These are phyloP conservation scores for Siniperca knerii DNA, from an alignment of 2,113 vertebrate species.

Conservation along the genomic window DNA sequence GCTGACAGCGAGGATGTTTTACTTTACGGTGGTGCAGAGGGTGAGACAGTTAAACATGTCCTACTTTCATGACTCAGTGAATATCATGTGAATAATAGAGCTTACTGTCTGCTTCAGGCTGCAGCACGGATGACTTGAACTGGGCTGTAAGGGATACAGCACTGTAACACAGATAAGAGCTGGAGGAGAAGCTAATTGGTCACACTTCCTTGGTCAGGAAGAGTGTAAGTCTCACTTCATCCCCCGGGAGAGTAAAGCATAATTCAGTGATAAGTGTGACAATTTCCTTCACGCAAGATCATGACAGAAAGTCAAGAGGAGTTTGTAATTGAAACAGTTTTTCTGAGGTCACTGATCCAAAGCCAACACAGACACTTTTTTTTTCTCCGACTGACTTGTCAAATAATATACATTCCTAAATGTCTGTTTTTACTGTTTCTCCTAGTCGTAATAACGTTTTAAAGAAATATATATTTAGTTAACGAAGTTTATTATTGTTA, in stretches of 20 bases:
- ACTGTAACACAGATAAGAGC: constrained; percentile 15
- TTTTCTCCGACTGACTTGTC: background rate
- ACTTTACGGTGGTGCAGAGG: background rate
- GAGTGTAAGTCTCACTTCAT: background rate
- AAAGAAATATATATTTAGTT: background rate
- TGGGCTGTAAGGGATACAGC: background rate
- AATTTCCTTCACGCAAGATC: background rate
- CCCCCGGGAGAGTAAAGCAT: background rate
- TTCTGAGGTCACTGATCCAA: constrained; percentile 7
- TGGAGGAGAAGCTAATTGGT: constrained; percentile 27
- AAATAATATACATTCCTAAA: background rate
- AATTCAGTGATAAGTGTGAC: constrained; percentile 7
- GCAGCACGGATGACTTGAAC: constrained; percentile 1
- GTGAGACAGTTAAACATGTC: background rate
- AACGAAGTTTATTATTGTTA: background rate
- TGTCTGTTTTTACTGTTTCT: background rate
- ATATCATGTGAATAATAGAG: constrained; percentile 50
- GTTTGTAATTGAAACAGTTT: background rate
- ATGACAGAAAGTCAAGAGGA: background rate
- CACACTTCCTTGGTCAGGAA: constrained; percentile 14
- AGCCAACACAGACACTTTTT: background rate
- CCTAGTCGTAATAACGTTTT: background rate
- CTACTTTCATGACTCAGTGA: constrained; percentile 31
- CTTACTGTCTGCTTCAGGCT: constrained; percentile 45
- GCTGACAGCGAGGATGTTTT: constrained; percentile 1